Conservation (phyloP, 2,797 vertebrate species). For the Epinephelus awoara region DNA sequence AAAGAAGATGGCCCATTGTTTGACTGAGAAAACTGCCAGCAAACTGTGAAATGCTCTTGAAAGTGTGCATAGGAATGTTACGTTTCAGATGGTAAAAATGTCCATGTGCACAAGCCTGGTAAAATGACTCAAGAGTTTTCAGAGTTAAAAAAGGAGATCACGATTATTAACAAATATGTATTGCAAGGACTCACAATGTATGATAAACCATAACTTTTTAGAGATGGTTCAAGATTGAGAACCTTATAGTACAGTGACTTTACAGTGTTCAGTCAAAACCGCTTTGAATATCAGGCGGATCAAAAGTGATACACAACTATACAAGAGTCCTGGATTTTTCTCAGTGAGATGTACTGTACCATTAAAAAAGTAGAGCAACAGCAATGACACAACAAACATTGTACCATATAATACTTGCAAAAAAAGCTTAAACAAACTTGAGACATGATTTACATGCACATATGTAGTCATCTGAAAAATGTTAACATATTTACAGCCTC, state of each 20-base stretch:
- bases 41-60: conserved; percentile 57
- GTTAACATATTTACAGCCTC: neutral
- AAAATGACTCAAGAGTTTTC: neutral
- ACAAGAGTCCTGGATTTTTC: neutral
- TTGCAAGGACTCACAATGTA: neutral
- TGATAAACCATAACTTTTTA: neutral
- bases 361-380: neutral
- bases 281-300: neutral
- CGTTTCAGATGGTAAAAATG: neutral
- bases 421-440: neutral
- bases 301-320: neutral
- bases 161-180: neutral
- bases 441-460: neutral
- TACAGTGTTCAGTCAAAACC: neutral
- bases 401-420: neutral
- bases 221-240: neutral
- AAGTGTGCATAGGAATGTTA: neutral
- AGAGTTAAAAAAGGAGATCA: too few relatives aligned
- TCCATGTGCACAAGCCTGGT: neutral
- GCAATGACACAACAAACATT: neutral
- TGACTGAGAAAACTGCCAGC: conserved; percentile 41
- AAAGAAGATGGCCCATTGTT: conserved; percentile 18
- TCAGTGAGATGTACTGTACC: neutral
- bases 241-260: neutral
- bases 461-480: neutral